These are phyloP conservation scores for Chionomys nivalis DNA, from an alignment of 2,113 vertebrate species.

Conservation along the genomic window DNA sequence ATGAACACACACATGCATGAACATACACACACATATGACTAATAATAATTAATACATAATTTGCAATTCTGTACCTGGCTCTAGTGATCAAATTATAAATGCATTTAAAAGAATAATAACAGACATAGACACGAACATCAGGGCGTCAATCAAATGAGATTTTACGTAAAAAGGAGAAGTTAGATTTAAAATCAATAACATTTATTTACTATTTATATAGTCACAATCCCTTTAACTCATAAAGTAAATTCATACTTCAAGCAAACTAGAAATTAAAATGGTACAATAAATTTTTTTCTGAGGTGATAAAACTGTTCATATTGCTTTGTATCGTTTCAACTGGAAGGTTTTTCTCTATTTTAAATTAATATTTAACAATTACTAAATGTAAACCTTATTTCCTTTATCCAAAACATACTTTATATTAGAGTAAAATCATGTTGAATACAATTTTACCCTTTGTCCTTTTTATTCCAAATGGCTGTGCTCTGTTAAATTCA, in stretches of 20 bases:
- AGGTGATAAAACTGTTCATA: not conserved
- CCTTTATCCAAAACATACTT: not conserved
- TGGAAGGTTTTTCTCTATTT: not conserved
- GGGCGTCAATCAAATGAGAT: not conserved
- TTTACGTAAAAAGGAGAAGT: not conserved
- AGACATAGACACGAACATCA: not conserved
- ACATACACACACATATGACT: not conserved
- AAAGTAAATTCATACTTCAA: constrained; percentile 55
- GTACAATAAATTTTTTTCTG: constrained; percentile 1
- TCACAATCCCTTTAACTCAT: constrained; percentile 71
- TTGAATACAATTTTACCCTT: not conserved
- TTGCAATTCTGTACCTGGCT: constrained; percentile 64
- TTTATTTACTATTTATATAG: constrained; percentile 52
- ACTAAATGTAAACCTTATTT: not conserved
- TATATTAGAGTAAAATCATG: not conserved
- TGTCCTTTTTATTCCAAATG: not conserved
- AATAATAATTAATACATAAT: not conserved
- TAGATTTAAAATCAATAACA: constrained; percentile 44
- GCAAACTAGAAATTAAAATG: constrained; percentile 56
- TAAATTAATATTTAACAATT: constrained; percentile 26
- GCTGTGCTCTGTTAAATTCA: not conserved
- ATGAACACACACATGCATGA: too few species aligned
- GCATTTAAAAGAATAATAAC: constrained; percentile 52
- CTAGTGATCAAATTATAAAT: constrained; percentile 69
- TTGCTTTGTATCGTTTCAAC: not conserved